Evolutionary conservation across 2,113 vertebrate genomes (phyloP).

Genomic region (Megaceryle torquata): DNA sequence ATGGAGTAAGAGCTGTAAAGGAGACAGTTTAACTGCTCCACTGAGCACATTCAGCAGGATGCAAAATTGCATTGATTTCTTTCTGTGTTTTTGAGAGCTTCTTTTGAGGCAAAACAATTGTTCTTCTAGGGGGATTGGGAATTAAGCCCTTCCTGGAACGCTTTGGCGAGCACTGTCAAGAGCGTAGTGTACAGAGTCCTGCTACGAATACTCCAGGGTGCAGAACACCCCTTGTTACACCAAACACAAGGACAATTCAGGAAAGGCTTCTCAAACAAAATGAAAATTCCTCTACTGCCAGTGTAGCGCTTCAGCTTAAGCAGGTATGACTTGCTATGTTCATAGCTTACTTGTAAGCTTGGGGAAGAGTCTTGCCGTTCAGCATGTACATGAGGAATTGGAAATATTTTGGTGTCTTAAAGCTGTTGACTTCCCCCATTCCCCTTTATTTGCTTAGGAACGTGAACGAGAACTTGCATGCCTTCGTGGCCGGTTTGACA

Average conservation of each 20-base stretch:
- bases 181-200: slow-evolving; percentile 73
- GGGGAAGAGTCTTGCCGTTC: background rate
- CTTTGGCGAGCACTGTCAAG: slow-evolving; percentile 88
- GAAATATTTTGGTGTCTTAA: background rate
- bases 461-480: slow-evolving; percentile 88
- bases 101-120: background rate
- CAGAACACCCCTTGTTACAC: slow-evolving; percentile 75
- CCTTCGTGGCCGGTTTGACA: slow-evolving; percentile 87
- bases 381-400: background rate
- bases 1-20: background rate
- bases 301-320: slow-evolving; percentile 84
- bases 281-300: slow-evolving; percentile 79
- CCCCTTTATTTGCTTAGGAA: slow-evolving; percentile 74
- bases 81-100: background rate
- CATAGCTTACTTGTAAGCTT: background rate
- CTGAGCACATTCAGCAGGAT: background rate
- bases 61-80: background rate
- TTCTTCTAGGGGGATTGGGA: slow-evolving; percentile 73
- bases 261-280: slow-evolving; percentile 83
- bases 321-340: slow-evolving; percentile 70
- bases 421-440: background rate
- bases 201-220: slow-evolving; percentile 38
- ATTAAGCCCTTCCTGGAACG: slow-evolving; percentile 92
- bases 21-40: background rate
- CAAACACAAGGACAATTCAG: slow-evolving; percentile 85